Evolutionary conservation across 2,797 vertebrate species (phyloP).

Genomic region (Melanotaenia maccullochi): DNA sequence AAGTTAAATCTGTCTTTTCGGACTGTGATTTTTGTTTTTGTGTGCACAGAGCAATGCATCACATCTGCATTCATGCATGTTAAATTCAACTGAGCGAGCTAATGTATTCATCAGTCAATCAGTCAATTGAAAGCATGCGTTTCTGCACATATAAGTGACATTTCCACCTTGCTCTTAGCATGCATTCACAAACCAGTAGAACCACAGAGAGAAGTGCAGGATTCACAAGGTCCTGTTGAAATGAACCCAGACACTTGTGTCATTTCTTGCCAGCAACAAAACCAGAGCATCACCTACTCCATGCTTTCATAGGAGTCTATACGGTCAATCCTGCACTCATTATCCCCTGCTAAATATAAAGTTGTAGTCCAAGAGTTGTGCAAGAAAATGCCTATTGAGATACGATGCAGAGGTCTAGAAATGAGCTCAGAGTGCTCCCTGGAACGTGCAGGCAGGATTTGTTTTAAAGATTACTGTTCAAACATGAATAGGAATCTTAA

Average conservation of each 20-base stretch:
- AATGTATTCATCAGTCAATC: not conserved
- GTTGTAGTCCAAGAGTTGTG: constrained; percentile 42
- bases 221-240: constrained; percentile 23
- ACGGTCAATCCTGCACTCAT: constrained; percentile 35
- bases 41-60: constrained; percentile 35
- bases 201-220: constrained; percentile 16
- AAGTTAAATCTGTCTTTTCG: constrained; percentile 46
- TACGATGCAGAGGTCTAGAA: not conserved
- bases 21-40: constrained; percentile 55
- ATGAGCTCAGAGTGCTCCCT: constrained; percentile 6
- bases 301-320: constrained; percentile 26
- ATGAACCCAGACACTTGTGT: constrained; percentile 28
- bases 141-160: constrained; percentile 11
- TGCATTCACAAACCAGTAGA: constrained; percentile 17
- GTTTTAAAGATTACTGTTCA: not conserved
- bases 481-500: constrained; percentile 16
- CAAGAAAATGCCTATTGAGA: constrained; percentile 29
- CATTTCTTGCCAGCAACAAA: constrained; percentile 41
- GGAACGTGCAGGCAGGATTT: constrained; percentile 3
- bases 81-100: constrained; percentile 31
- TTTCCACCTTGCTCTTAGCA: constrained; percentile 34
- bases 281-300: constrained; percentile 35
- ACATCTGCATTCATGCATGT: constrained; percentile 47
- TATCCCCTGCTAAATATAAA: constrained; percentile 50
- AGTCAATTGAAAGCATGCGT: constrained; percentile 27